Percentiles rank a stretch among this genome's conserved stretches.
Evolutionary conservation across 2,113 vertebrate genomes (phyloP).

Genomic region (Struthidea cinerea): DNA sequence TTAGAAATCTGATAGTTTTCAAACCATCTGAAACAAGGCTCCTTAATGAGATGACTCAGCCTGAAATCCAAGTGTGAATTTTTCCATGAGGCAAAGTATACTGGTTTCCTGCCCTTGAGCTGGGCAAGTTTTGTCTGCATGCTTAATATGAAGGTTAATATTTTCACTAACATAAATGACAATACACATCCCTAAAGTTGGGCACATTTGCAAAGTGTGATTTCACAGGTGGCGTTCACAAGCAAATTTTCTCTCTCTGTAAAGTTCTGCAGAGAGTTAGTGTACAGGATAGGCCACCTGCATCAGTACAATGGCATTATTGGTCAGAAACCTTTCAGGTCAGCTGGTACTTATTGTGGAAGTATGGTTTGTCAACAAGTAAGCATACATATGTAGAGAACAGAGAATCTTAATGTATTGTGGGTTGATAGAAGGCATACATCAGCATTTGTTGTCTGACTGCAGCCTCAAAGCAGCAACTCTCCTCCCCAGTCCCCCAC

Average conservation of each 20-base stretch:
- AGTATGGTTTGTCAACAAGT: not conserved
- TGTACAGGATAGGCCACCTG: not conserved
- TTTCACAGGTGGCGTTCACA: not conserved
- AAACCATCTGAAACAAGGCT: not conserved
- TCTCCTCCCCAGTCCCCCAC: not conserved
- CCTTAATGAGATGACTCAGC: not conserved
- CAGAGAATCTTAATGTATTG: not conserved
- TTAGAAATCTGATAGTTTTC: not conserved
- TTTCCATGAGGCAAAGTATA: not conserved
- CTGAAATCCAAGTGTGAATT: not conserved
- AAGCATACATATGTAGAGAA: not conserved
- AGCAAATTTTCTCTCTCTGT: not conserved
- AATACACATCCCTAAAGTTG: not conserved
- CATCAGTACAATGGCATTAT: not conserved
- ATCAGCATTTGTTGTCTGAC: not conserved
- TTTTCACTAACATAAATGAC: not conserved
- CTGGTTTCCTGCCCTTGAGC: not conserved
- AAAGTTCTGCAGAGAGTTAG: not conserved
- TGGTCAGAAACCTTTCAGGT: not conserved
- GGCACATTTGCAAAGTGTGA: not conserved
- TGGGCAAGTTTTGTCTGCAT: not conserved
- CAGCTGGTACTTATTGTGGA: not conserved
- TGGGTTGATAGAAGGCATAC: not conserved
- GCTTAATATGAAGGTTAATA: not conserved
- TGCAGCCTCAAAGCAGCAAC: constrained; percentile 7